phyloP scores from a whole-genome alignment of 2,113 vertebrate genomes.

The Xiphophorus couchianus region DNA sequence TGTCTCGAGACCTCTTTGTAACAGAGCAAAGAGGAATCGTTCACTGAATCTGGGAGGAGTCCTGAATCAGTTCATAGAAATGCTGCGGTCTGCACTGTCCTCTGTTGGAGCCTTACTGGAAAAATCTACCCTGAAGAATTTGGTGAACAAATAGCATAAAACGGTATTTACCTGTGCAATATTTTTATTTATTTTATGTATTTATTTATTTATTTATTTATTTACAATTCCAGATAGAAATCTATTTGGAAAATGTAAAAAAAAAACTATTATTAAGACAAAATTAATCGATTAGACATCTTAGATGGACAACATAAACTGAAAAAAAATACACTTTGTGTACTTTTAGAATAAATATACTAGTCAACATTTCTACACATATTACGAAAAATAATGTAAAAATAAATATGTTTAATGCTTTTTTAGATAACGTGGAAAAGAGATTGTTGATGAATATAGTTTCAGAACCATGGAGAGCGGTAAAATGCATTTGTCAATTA shows the following conservation, averaged over 20 bases:
- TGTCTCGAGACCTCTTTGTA: neutral
- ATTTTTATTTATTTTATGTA: no score
- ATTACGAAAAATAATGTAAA: neutral
- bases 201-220: no score
- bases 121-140: neutral
- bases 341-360: neutral
- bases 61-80: neutral
- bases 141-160: no score
- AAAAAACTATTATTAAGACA: no score
- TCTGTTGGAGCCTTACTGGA: conserved; percentile 39
- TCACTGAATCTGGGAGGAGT: conserved; percentile 61
- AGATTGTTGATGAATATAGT: neutral
- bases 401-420: neutral
- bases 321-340: no score
- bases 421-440: neutral
- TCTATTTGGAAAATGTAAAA: no score
- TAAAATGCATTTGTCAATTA: neutral
- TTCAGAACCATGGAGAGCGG: neutral
- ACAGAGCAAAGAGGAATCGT: neutral
- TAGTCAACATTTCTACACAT: neutral
- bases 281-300: no score
- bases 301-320: no score
- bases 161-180: no score
- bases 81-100: conserved; percentile 58
- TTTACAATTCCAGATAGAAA: no score